Percentiles rank a stretch among this genome's conserved stretches.
Evolutionary conservation across 2,888 invertebrate genomes (phyloP).

Genomic region (Dryobota labecula): DNA sequence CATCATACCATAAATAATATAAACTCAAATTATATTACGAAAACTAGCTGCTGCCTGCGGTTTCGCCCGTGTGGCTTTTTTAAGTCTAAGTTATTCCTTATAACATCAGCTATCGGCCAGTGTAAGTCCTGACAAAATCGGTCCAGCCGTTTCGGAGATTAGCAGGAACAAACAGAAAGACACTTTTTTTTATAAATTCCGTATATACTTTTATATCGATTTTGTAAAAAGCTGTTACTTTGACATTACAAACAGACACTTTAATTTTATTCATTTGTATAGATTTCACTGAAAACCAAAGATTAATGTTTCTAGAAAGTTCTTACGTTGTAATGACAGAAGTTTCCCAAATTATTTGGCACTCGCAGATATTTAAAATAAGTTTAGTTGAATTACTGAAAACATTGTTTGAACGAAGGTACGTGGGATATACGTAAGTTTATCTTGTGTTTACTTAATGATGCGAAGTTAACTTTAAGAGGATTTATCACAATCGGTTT

Average conservation of each 20-base stretch:
- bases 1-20: conserved; percentile 14
- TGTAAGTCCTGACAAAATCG: too few relatives aligned
- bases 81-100: too few relatives aligned
- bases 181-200: too few relatives aligned
- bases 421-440: conserved; percentile 6
- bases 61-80: too few relatives aligned
- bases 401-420: conserved; percentile 2
- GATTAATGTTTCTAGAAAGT: conserved; percentile 41
- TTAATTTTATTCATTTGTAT: too few relatives aligned
- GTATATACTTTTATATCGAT: too few relatives aligned
- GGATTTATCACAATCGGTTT: neutral
- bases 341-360: conserved; percentile 37
- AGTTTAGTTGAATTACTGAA: conserved; percentile 22
- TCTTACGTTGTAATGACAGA: conserved; percentile 31
- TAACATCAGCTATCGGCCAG: too few relatives aligned
- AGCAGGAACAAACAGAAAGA: too few relatives aligned
- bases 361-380: conserved; percentile 27
- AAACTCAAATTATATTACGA: conserved; percentile 19
- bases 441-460: conserved; percentile 3
- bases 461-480: neutral
- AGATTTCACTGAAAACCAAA: conserved; percentile 31
- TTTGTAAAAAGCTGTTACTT: too few relatives aligned
- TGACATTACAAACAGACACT: too few relatives aligned
- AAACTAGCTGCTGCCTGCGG: too few relatives aligned
- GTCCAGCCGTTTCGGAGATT: too few relatives aligned